Conservation (phyloP, 2,113 vertebrate species). For the Notarius quadriscutis region DNA sequence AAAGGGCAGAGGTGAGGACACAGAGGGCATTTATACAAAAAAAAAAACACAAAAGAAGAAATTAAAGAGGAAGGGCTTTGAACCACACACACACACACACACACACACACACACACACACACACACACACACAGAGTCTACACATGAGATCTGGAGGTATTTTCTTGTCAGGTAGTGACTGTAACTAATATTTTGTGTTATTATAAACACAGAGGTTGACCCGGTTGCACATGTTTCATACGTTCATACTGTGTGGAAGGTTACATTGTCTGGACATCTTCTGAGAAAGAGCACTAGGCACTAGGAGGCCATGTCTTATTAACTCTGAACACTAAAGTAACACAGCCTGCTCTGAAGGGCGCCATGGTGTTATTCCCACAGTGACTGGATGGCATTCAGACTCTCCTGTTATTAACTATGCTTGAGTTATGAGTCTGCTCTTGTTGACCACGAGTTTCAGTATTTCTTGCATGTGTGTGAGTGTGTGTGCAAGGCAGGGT, state of each 20-base stretch:
- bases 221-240: background rate
- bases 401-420: background rate
- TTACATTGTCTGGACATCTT: slow-evolving; percentile 1
- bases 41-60: too few relatives aligned
- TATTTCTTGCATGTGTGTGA: background rate
- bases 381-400: background rate
- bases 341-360: background rate
- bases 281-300: background rate
- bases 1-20: too few relatives aligned
- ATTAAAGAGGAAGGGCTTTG: too few relatives aligned
- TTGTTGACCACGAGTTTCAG: slow-evolving; percentile 6
- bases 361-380: slow-evolving; percentile 6
- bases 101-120: too few relatives aligned
- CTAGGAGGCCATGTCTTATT: slow-evolving; percentile 19
- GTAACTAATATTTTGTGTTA: too few relatives aligned
- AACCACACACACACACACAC: too few relatives aligned
- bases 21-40: too few relatives aligned
- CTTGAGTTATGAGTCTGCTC: slow-evolving; percentile 1
- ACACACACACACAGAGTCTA: too few relatives aligned
- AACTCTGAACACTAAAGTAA: background rate
- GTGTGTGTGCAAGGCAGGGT: background rate
- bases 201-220: too few relatives aligned
- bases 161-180: too few relatives aligned
- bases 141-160: too few relatives aligned
- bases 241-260: background rate